Evolutionary conservation across 2,113 vertebrate genomes (phyloP).

Genomic region (Carollia perspicillata): DNA sequence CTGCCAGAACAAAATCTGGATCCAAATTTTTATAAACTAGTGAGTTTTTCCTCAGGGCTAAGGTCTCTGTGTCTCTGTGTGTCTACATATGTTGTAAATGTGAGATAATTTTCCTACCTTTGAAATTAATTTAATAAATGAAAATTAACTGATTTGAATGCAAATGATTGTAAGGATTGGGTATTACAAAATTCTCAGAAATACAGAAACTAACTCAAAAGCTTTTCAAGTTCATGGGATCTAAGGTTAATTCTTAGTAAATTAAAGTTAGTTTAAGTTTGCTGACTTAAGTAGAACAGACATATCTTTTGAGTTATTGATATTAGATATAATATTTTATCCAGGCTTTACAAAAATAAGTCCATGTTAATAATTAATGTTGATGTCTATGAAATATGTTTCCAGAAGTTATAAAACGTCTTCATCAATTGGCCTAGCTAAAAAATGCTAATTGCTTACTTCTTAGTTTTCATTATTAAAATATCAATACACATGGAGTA

Average conservation of each 20-base stretch:
- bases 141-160: background rate
- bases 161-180: background rate
- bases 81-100: background rate
- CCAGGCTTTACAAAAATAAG: background rate
- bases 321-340: background rate
- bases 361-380: background rate
- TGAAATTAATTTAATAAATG: background rate
- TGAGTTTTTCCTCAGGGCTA: background rate
- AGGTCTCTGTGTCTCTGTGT: background rate
- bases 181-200: background rate
- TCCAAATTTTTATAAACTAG: background rate
- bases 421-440: background rate
- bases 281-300: background rate
- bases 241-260: background rate
- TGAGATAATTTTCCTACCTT: background rate
- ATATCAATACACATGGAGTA: background rate
- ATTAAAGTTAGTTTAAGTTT: background rate
- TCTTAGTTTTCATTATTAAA: background rate
- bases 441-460: background rate
- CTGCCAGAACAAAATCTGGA: background rate
- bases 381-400: background rate
- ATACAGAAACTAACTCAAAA: background rate
- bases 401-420: background rate
- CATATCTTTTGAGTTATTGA: background rate
- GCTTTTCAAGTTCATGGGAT: background rate